Conservation (phyloP, 2,113 vertebrate genomes). For the Ameiurus melas region DNA sequence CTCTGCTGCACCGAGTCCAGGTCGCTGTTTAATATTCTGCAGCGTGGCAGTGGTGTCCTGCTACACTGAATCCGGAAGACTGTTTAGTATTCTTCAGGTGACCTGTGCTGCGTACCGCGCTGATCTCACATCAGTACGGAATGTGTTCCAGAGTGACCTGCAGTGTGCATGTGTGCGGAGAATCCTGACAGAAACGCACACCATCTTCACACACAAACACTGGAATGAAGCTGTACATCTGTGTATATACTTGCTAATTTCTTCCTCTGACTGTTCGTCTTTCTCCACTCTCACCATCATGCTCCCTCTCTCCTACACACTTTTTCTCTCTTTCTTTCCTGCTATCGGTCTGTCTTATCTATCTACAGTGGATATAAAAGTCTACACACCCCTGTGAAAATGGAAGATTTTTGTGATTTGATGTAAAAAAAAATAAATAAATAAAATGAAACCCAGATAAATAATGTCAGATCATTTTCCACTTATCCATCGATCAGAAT, state of each 20-base stretch:
- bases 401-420: not conserved
- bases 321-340: not conserved
- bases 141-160: conserved; percentile 23
- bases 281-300: not conserved
- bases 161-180: conserved; percentile 37
- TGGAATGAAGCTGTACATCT: not conserved
- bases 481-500: not conserved
- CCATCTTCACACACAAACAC: not conserved
- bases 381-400: not conserved
- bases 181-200: conserved; percentile 19
- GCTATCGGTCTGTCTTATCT: not conserved
- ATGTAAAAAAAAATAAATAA: too few relatives aligned
- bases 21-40: conserved; percentile 31
- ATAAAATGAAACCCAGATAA: not conserved
- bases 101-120: not conserved
- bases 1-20: conserved; percentile 5
- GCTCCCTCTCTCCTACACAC: not conserved
- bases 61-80: not conserved
- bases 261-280: not conserved
- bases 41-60: conserved; percentile 1
- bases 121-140: conserved; percentile 13
- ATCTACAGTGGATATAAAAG: not conserved
- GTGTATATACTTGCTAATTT: not conserved
- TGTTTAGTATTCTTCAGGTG: conserved; percentile 35
- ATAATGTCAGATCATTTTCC: not conserved